These are phyloP conservation scores for Venustaconcha ellipsiformis DNA, from an alignment of 1,140 invertebrate genomes.

Conservation along the genomic window DNA sequence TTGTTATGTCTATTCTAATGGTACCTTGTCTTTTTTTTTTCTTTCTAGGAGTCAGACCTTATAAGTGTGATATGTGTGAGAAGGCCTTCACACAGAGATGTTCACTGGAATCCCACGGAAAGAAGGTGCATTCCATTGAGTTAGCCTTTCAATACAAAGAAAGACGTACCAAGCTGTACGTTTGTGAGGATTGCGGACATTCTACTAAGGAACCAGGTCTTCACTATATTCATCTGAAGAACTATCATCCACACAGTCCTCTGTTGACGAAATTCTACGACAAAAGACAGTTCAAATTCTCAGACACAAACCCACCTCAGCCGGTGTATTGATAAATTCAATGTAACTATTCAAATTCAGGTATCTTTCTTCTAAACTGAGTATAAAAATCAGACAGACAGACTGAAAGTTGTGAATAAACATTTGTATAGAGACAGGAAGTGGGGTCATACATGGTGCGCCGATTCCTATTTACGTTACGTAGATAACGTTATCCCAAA, in stretches of 20 bases:
- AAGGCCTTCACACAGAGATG: conserved; percentile 99
- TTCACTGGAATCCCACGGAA: conserved; percentile 97
- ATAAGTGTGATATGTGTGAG: conserved; percentile 97
- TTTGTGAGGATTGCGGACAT: conserved; percentile 99
- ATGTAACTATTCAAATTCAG: too few species aligned
- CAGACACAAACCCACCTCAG: conserved; percentile 3
- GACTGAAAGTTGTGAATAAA: too few species aligned
- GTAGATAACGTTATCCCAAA: too few species aligned
- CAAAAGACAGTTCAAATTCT: conserved; percentile 97
- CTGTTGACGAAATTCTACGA: conserved; percentile 97
- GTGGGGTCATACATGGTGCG: too few species aligned
- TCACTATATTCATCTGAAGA: conserved; percentile 95
- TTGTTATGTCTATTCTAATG: too few species aligned
- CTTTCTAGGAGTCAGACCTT: conserved; percentile 91
- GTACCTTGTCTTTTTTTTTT: not conserved
- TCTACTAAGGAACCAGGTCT: conserved; percentile 96
- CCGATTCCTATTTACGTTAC: too few species aligned
- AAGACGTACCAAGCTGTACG: conserved; percentile 91
- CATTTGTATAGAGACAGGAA: too few species aligned
- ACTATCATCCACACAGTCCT: conserved; percentile 96
- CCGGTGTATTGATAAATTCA: too few species aligned
- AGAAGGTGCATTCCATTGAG: conserved; percentile 98
- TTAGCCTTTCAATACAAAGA: conserved; percentile 96
- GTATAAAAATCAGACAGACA: too few species aligned
- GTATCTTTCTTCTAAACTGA: too few species aligned